phyloP scores from a whole-genome alignment of 53 echinoderm and acorn worm genomes.

The Holothuria leucospilota region DNA sequence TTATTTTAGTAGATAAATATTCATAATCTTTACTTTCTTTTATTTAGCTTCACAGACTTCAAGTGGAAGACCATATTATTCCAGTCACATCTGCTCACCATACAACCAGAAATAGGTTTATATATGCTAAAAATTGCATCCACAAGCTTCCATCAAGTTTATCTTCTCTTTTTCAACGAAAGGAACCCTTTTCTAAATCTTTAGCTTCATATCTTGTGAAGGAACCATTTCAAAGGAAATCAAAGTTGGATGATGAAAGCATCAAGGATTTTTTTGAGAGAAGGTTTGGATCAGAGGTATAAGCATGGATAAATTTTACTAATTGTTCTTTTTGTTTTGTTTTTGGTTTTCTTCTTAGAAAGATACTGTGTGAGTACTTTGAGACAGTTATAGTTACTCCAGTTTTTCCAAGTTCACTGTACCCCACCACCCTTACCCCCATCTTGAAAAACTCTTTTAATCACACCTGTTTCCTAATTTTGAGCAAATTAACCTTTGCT shows the following conservation, averaged over 20 bases:
- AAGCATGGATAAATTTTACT: too few relatives aligned
- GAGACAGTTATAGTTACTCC: too few relatives aligned
- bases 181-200: conserved; percentile 74
- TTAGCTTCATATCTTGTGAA: conserved; percentile 62
- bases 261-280: conserved; percentile 79
- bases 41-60: conserved; percentile 65
- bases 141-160: conserved; percentile 79
- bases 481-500: too few relatives aligned
- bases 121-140: conserved; percentile 70
- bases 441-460: too few relatives aligned
- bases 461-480: too few relatives aligned
- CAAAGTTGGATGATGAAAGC: conserved; percentile 77
- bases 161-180: conserved; percentile 40
- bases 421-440: too few relatives aligned
- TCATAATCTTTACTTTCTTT: not conserved
- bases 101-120: conserved; percentile 77
- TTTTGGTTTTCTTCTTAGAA: too few relatives aligned
- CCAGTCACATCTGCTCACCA: conserved; percentile 75
- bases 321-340: too few relatives aligned
- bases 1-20: too few relatives aligned
- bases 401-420: too few relatives aligned
- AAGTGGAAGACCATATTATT: conserved; percentile 57
- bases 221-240: conserved; percentile 71
- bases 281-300: conserved; percentile 85
- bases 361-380: too few relatives aligned